Conservation (phyloP, 2,888 invertebrate species). For the Drosophila peninsularis region DNA sequence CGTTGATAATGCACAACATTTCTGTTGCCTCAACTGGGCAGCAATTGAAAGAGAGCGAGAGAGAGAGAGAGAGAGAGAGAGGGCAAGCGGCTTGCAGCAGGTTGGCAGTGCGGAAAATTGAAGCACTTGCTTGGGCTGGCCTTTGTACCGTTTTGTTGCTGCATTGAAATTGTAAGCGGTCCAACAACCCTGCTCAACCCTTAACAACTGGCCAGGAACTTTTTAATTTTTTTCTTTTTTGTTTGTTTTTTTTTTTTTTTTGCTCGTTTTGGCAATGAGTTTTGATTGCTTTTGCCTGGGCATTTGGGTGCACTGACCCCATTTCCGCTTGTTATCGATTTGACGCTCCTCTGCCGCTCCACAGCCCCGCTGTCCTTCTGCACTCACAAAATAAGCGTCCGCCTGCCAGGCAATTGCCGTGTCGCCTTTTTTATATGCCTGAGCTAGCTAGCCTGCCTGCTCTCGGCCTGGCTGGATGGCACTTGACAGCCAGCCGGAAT, state of each 20-base stretch:
- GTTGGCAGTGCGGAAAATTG: slow-evolving; percentile 78
- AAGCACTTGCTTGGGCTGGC: slow-evolving; percentile 62
- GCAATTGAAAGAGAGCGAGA: slow-evolving; percentile 9
- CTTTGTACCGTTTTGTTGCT: slow-evolving; percentile 42
- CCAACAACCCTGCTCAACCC: slow-evolving; percentile 15
- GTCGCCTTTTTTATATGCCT: slow-evolving; percentile 63
- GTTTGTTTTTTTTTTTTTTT: slow-evolving; percentile 23
- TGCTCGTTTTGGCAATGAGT: slow-evolving; percentile 74
- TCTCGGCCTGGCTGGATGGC: slow-evolving; percentile 30
- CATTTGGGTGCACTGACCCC: slow-evolving; percentile 79
- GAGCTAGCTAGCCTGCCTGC: slow-evolving; percentile 25
- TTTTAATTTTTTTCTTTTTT: slow-evolving; percentile 14
- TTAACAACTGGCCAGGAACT: slow-evolving; percentile 34
- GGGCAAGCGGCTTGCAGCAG: slow-evolving; percentile 30
- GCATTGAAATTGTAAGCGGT: slow-evolving; percentile 50
- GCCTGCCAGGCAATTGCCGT: slow-evolving; percentile 57
- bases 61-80: neutral
- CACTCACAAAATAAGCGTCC: slow-evolving; percentile 10
- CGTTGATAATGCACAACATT: slow-evolving; percentile 72
- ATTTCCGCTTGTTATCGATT: slow-evolving; percentile 80
- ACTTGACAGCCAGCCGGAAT: slow-evolving; percentile 70
- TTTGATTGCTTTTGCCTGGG: slow-evolving; percentile 78
- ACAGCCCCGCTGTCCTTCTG: neutral
- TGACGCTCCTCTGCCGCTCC: slow-evolving; percentile 50
- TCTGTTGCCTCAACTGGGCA: slow-evolving; percentile 21